phyloP scores from a whole-genome alignment of 2,888 invertebrate species.

The Horisme vitalbata region DNA sequence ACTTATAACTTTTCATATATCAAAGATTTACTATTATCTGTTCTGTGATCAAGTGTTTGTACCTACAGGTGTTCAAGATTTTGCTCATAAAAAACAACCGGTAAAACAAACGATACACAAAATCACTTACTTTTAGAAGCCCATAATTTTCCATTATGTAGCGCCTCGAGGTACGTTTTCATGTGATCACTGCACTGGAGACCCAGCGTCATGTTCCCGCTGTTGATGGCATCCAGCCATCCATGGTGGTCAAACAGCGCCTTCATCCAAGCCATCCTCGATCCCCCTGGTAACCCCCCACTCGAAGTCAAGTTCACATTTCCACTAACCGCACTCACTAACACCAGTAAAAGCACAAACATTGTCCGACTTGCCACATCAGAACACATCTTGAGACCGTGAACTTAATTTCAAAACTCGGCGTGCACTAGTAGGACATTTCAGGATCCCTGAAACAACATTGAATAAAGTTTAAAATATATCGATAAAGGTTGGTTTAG shows the following conservation, averaged over 20 bases:
- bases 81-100: background rate
- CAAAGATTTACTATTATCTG: no score
- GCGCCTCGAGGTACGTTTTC: slow-evolving; percentile 79
- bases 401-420: slow-evolving; percentile 23
- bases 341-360: slow-evolving; percentile 60
- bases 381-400: slow-evolving; percentile 34
- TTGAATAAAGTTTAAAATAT: slow-evolving; percentile 24
- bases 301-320: slow-evolving; percentile 55
- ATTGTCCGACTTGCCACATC: slow-evolving; percentile 49
- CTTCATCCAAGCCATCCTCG: slow-evolving; percentile 85
- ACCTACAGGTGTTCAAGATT: no score
- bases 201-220: slow-evolving; percentile 68
- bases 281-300: slow-evolving; percentile 39
- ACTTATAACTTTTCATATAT: no score
- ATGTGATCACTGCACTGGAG: slow-evolving; percentile 80
- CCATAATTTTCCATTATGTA: slow-evolving; percentile 88
- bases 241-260: slow-evolving; percentile 85
- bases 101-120: no score
- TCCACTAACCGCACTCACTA: slow-evolving; percentile 70
- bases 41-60: no score
- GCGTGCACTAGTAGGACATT: slow-evolving; percentile 27
- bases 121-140: slow-evolving; percentile 89
- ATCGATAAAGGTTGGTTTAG: slow-evolving; percentile 5
- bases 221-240: slow-evolving; percentile 74
- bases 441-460: slow-evolving; percentile 41